A percentile compares a stretch with the other conserved stretches of the same genome.
Evolutionary conservation across 2,888 invertebrate genomes (phyloP).

Genomic region (Limnephilus rhombicus): DNA sequence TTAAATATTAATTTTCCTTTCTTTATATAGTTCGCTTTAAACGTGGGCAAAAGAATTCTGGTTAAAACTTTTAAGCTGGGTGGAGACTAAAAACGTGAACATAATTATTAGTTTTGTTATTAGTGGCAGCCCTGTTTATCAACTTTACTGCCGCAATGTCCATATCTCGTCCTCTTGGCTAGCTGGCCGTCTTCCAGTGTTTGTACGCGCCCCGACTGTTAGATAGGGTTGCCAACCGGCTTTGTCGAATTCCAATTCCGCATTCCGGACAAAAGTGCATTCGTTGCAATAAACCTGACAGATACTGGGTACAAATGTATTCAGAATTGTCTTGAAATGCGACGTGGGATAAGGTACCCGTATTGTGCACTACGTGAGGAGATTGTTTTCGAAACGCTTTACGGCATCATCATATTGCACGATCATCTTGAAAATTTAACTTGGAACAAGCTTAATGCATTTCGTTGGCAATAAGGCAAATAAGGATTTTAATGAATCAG

Average conservation of each 20-base stretch:
- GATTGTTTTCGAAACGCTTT: conserved; percentile 18
- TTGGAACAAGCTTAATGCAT: not conserved
- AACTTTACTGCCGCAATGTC: conserved; percentile 28
- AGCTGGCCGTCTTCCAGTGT: conserved; percentile 38
- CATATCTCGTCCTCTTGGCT: conserved; percentile 28
- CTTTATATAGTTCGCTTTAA: too few species aligned
- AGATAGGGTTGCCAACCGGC: conserved; percentile 51
- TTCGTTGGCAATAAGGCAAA: not conserved
- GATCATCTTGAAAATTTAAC: not conserved
- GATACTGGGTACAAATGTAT: conserved; percentile 50
- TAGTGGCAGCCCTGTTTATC: conserved; percentile 35
- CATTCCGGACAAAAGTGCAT: conserved; percentile 52
- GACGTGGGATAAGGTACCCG: conserved; percentile 37
- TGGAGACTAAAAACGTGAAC: not conserved
- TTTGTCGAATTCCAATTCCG: conserved; percentile 51
- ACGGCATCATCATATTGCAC: not conserved
- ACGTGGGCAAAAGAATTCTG: too few species aligned
- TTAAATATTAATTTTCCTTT: too few species aligned
- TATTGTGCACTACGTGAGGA: conserved; percentile 13
- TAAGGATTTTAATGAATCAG: too few species aligned
- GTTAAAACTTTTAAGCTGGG: not conserved
- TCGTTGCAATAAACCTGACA: conserved; percentile 56
- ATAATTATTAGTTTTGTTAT: not conserved
- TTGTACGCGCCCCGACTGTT: conserved; percentile 44
- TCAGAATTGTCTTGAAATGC: conserved; percentile 39